A percentile compares a stretch with the other conserved stretches of the same genome.
These are phyloP conservation scores for Ibidorhyncha struthersii DNA, from an alignment of 2,113 vertebrate species.

Conservation along the genomic window DNA sequence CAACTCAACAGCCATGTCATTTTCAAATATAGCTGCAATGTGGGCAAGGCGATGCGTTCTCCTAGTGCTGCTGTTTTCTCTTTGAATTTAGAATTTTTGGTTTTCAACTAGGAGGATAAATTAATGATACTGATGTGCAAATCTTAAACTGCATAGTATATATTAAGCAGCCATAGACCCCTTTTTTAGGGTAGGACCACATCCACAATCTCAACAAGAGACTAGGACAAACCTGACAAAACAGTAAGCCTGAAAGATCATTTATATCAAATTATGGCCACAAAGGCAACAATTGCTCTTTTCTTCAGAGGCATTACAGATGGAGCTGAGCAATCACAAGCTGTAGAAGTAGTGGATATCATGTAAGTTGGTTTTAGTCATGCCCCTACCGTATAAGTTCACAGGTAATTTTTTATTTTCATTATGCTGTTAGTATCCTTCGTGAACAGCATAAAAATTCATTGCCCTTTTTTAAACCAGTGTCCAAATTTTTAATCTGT, in stretches of 20 bases:
- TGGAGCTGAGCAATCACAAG: slow-evolving; percentile 47
- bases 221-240: slow-evolving; percentile 61
- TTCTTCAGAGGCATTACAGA: slow-evolving; percentile 47
- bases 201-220: slow-evolving; percentile 62
- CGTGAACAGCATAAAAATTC: neutral
- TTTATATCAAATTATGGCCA: slow-evolving; percentile 42
- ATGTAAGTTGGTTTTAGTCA: neutral
- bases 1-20: neutral
- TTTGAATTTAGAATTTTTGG: slow-evolving; percentile 51
- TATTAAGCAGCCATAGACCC: slow-evolving; percentile 78
- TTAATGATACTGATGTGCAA: slow-evolving; percentile 71
- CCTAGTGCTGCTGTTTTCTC: neutral
- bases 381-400: slow-evolving; percentile 22
- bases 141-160: slow-evolving; percentile 91
- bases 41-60: neutral
- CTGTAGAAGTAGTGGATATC: slow-evolving; percentile 10
- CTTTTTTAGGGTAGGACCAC: slow-evolving; percentile 54
- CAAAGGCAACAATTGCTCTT: slow-evolving; percentile 61
- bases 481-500: neutral
- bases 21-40: neutral
- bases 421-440: neutral
- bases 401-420: neutral
- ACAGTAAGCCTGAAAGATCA: slow-evolving; percentile 55
- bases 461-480: neutral
- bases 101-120: slow-evolving; percentile 48